Evolutionary conservation across 2,113 vertebrate species (phyloP).

Genomic region (Clarias macrocephalus): DNA sequence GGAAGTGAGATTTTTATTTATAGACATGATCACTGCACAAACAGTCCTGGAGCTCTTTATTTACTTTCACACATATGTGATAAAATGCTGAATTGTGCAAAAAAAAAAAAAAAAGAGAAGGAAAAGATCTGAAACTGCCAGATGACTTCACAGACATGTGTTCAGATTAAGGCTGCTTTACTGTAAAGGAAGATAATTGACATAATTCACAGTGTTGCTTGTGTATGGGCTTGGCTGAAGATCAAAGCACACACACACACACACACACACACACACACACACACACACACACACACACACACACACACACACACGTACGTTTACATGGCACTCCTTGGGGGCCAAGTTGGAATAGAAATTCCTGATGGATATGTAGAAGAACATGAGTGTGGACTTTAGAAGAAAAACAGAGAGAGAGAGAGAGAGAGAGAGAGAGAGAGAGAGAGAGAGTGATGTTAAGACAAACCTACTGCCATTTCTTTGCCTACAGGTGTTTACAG

Average conservation of each 20-base stretch:
- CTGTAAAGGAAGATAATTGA: constrained; percentile 5
- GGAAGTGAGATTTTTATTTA: constrained; percentile 38
- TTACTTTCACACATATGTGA: background rate
- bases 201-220: background rate
- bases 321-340: constrained; percentile 46
- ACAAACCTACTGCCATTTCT: background rate
- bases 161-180: background rate
- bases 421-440: background rate
- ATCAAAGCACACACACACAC: constrained; percentile 23
- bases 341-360: constrained; percentile 47
- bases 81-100: background rate
- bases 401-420: background rate
- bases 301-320: constrained; percentile 37
- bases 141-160: background rate
- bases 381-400: constrained; percentile 40
- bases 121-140: constrained; percentile 27
- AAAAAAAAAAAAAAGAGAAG: background rate
- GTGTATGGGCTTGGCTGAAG: background rate
- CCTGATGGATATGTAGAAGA: constrained; percentile 46
- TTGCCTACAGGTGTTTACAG: constrained; percentile 22
- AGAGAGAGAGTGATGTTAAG: no score
- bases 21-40: background rate
- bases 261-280: background rate
- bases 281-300: background rate
- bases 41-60: background rate